phyloP scores from a whole-genome alignment of 2,888 invertebrate species.

The Xiphydria camelus region DNA sequence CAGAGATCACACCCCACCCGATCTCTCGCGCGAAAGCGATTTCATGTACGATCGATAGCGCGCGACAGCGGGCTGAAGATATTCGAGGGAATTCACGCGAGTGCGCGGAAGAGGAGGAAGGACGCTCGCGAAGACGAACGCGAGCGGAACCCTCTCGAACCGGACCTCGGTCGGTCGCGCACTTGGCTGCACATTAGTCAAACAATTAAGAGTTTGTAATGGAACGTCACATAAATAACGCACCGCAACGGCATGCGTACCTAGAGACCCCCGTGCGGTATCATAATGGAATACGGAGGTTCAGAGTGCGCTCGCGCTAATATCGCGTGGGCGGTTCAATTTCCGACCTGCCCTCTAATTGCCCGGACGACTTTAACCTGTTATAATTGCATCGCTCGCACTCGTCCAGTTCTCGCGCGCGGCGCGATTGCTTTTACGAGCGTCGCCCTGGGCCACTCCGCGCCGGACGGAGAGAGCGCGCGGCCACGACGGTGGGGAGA shows the following conservation, averaged over 20 bases:
- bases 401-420: background rate
- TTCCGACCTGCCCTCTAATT: slow-evolving; percentile 40
- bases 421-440: background rate
- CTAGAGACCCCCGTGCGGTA: slow-evolving; percentile 1
- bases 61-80: too few species aligned
- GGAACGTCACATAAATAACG: slow-evolving; percentile 54
- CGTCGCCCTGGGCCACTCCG: background rate
- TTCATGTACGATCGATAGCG: too few species aligned
- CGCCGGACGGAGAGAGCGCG: too few species aligned
- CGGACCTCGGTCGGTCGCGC: slow-evolving; percentile 20
- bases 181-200: slow-evolving; percentile 50
- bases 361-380: slow-evolving; percentile 26
- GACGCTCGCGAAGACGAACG: background rate
- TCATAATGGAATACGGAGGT: slow-evolving; percentile 20
- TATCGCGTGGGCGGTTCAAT: slow-evolving; percentile 49
- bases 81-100: background rate
- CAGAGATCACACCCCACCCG: too few species aligned
- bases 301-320: slow-evolving; percentile 28
- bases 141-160: slow-evolving; percentile 15
- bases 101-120: background rate
- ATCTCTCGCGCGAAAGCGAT: too few species aligned
- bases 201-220: slow-evolving; percentile 56
- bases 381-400: slow-evolving; percentile 19
- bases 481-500: too few species aligned
- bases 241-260: slow-evolving; percentile 24